Conservation (phyloP, 2,113 vertebrate genomes). For the Piaya cayana region DNA sequence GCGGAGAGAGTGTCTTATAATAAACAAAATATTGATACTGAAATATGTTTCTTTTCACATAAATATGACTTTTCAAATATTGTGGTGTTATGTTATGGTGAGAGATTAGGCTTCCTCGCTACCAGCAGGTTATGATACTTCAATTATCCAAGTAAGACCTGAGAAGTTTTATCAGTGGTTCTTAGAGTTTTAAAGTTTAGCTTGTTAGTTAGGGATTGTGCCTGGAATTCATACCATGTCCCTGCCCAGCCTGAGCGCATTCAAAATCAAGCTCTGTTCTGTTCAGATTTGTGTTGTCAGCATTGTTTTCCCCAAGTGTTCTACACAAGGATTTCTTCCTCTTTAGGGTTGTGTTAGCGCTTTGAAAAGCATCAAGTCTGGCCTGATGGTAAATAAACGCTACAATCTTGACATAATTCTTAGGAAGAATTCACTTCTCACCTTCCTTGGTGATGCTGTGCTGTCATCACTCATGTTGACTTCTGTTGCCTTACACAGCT, state of each 20-base stretch:
- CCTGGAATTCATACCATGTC: not conserved
- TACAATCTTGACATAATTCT: not conserved
- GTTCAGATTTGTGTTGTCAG: not conserved
- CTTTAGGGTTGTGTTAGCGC: fast-evolving
- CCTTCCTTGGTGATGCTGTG: not conserved
- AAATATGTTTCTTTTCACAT: not conserved
- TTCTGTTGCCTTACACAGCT: conserved; percentile 9
- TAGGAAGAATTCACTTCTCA: not conserved
- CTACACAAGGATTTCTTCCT: not conserved
- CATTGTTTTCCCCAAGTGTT: not conserved
- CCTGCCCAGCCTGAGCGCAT: not conserved
- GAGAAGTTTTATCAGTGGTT: not conserved
- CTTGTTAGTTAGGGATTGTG: not conserved
- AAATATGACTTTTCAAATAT: not conserved
- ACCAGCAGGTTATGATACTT: not conserved
- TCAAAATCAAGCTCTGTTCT: not conserved
- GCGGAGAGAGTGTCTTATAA: not conserved
- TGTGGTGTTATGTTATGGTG: fast-evolving
- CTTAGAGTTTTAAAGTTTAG: not conserved
- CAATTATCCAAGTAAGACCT: not conserved
- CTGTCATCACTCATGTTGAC: not conserved
- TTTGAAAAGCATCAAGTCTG: not conserved
- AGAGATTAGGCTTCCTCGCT: not conserved
- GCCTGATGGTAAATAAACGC: not conserved
- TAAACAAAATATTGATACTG: not conserved